A percentile compares a stretch with the other conserved stretches of the same genome.
Conservation (phyloP, 2,113 vertebrate genomes). For the Varanus komodoensis region DNA sequence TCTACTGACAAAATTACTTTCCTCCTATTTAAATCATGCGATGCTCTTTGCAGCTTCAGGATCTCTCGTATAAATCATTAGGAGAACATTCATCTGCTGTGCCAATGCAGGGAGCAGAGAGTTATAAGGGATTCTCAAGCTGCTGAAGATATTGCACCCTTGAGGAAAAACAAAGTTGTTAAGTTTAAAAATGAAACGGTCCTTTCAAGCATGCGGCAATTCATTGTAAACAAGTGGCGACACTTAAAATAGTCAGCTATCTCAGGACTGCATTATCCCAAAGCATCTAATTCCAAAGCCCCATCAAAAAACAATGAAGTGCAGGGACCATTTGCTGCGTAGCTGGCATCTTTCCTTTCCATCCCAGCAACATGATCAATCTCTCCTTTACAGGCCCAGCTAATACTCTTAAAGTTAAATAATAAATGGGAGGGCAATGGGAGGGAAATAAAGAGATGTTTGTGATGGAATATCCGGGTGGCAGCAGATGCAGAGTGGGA, state of each 20-base stretch:
- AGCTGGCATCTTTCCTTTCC: neutral
- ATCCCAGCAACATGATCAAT: neutral
- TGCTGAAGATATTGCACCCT: conserved; percentile 47
- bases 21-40: conserved; percentile 21
- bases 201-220: conserved; percentile 40
- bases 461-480: neutral
- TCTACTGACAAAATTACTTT: conserved; percentile 17
- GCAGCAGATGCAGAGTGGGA: neutral
- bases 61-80: conserved; percentile 47
- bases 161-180: conserved; percentile 52
- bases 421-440: conserved; percentile 32
- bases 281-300: conserved; percentile 47
- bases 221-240: conserved; percentile 49
- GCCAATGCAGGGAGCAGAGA: conserved; percentile 23
- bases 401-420: conserved; percentile 40
- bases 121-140: conserved; percentile 53
- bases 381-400: conserved; percentile 16
- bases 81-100: conserved; percentile 40
- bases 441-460: conserved; percentile 20
- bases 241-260: conserved; percentile 38
- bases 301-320: conserved; percentile 20
- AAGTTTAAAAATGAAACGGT: conserved; percentile 57
- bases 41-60: neutral
- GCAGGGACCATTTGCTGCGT: conserved; percentile 12
- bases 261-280: conserved; percentile 9